Evolutionary conservation across 2,888 invertebrate species (phyloP), one percentile per base, ranked within the genome.

Genomic region (Bombylius major): DNA sequence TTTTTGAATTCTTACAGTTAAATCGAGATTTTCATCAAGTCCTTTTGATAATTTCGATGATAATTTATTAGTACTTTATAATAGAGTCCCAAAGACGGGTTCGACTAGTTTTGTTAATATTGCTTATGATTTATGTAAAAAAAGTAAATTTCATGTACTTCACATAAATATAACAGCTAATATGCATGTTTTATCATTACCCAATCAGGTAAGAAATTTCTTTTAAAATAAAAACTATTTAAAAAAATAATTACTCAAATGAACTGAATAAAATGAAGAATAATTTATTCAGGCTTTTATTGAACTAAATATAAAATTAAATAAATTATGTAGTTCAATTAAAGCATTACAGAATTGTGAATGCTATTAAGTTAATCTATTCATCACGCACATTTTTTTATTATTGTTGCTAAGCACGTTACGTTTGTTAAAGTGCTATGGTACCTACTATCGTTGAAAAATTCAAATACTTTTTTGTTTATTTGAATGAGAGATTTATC

Each of bases 161-260:
- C 98, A 99, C 77, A 87, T 99, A 63, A 99, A 99, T 74, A 86
- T 96, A 55, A 93, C 95, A 3, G 91, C 90, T 58, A 98, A 98
- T 73, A 89, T 88, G 80, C 96, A 96, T 76, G 87, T 91, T n/a
- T 80, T 99, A 70, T 92, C 94, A 9, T 77, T 96, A 60, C 82
- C 87, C 57, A 98, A 98, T 77, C 98, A 98, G 66, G 72, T 72
- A 53, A 48, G 62, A 51, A 23, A 44, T 44, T 44, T 44, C 12
- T 12, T 13, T n/a, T 2, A 44, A 44, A 44, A 4, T n/a, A 4
- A 12, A 5, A 44, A 5, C 5, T n/a, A 14, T 45, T 45, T 45
- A 14, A 45, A 7, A 11, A 14, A 39, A 39, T 3, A 39, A 39
- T 7, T 39, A 9, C 11, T 39, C 7, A 39, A 39, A 7, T 9